Evolutionary conservation across 2,888 invertebrate genomes (phyloP).

Genomic region (Lasioglossum figueresi): DNA sequence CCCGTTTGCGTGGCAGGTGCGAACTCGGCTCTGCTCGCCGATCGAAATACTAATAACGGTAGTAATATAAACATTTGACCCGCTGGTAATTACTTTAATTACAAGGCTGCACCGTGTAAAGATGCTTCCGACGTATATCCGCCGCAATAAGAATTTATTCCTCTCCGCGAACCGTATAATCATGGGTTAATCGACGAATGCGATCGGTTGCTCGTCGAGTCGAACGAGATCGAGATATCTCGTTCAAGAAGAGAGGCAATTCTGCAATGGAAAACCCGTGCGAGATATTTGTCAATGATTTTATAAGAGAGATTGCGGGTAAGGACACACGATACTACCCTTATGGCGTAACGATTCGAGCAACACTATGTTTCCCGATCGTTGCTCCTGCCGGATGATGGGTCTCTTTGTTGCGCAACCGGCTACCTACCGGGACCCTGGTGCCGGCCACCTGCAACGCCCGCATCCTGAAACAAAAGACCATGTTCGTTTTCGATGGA

Average conservation of each 20-base stretch:
- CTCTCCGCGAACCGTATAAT: slow-evolving; percentile 9
- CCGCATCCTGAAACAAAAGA: slow-evolving; percentile 77
- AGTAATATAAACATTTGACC: slow-evolving; percentile 24
- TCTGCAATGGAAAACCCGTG: not conserved
- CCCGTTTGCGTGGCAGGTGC: slow-evolving; percentile 36
- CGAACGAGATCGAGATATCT: slow-evolving; percentile 1
- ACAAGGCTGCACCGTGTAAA: slow-evolving; percentile 8
- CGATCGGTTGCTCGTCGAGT: slow-evolving; percentile 12
- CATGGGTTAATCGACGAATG: slow-evolving; percentile 17
- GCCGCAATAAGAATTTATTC: slow-evolving; percentile 11
- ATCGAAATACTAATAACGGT: slow-evolving; percentile 34
- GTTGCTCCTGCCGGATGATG: slow-evolving; percentile 53
- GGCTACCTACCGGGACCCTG: slow-evolving; percentile 39
- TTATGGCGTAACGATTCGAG: slow-evolving; percentile 67
- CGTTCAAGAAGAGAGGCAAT: not conserved
- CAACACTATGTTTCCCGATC: slow-evolving; percentile 50
- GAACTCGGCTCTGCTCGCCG: slow-evolving; percentile 6
- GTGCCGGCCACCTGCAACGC: slow-evolving; percentile 72
- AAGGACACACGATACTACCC: slow-evolving; percentile 77
- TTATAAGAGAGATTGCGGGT: not conserved
- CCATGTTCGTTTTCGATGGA: slow-evolving; percentile 65
- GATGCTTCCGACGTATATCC: slow-evolving; percentile 11
- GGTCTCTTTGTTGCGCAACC: slow-evolving; percentile 67
- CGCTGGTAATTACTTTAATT: slow-evolving; percentile 29
- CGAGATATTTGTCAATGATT: slow-evolving; percentile 37